phyloP scores from a whole-genome alignment of 2,888 invertebrate species.

The Protula sp. region DNA sequence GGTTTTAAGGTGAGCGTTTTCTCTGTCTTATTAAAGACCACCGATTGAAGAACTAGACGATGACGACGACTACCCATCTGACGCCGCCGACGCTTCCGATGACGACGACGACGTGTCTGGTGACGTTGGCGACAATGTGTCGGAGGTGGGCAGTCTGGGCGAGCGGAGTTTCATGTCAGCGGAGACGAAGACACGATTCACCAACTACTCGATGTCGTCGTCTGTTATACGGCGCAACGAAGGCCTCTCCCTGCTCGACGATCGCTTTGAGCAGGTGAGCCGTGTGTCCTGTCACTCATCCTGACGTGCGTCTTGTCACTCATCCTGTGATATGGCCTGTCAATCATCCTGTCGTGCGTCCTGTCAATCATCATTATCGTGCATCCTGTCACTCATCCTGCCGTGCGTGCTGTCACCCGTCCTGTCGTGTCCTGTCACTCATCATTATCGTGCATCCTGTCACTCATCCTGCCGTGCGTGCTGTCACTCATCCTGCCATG shows the following conservation, averaged over 20 bases:
- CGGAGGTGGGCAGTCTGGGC: slow-evolving; percentile 11
- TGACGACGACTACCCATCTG: slow-evolving; percentile 18
- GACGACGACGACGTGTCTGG: slow-evolving; percentile 14
- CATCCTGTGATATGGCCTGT: no score
- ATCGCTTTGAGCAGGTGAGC: slow-evolving; percentile 78
- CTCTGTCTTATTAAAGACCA: no score
- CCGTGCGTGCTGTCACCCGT: no score
- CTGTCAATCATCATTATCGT: no score
- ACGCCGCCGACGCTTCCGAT: slow-evolving; percentile 25
- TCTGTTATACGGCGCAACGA: slow-evolving; percentile 82
- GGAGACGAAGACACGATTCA: slow-evolving; percentile 82
- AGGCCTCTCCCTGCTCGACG: slow-evolving; percentile 75
- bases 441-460: no score
- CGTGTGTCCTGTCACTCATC: background rate
- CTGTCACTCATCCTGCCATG: no score
- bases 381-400: no score
- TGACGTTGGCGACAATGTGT: slow-evolving; percentile 1
- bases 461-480: no score
- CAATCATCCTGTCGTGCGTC: no score
- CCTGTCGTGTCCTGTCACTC: no score
- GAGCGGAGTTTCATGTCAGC: slow-evolving; percentile 17
- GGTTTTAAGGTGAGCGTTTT: no score
- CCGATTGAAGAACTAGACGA: no score
- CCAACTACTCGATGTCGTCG: slow-evolving; percentile 88
- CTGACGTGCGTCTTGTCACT: background rate